A percentile compares a stretch with the other conserved stretches of the same genome.
Conservation (phyloP, 2,797 vertebrate species). For the Galagoides demidoff region DNA sequence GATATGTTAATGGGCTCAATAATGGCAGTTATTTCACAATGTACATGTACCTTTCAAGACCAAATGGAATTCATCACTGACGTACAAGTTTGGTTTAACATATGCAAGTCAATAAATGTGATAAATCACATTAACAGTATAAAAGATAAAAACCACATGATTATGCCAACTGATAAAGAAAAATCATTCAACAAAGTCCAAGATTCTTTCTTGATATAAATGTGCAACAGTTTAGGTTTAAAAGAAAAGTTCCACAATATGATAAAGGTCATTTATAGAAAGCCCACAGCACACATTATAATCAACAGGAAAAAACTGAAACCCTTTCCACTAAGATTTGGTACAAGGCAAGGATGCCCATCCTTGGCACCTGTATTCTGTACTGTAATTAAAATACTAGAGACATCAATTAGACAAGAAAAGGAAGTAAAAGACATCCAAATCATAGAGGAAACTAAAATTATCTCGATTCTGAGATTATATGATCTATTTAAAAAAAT, state of each 20-base stretch:
- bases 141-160: neutral
- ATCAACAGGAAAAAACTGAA: neutral
- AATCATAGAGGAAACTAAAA: neutral
- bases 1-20: neutral
- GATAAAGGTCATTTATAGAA: neutral
- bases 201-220: neutral
- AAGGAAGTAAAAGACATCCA: neutral
- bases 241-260: neutral
- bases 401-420: neutral
- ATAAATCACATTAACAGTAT: neutral
- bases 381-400: neutral
- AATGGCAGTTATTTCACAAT: neutral
- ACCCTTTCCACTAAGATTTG: neutral
- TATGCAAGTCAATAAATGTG: neutral
- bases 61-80: neutral
- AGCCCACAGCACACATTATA: neutral
- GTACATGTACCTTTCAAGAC: neutral
- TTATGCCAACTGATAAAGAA: neutral
- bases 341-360: neutral
- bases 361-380: neutral
- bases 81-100: neutral
- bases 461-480: neutral
- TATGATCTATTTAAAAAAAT: no score
- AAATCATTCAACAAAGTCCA: neutral
- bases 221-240: neutral